Percentiles rank a stretch among this genome's conserved stretches.
phyloP scores from a whole-genome alignment of 2,797 vertebrate species.

The Catostomus latipinnis region DNA sequence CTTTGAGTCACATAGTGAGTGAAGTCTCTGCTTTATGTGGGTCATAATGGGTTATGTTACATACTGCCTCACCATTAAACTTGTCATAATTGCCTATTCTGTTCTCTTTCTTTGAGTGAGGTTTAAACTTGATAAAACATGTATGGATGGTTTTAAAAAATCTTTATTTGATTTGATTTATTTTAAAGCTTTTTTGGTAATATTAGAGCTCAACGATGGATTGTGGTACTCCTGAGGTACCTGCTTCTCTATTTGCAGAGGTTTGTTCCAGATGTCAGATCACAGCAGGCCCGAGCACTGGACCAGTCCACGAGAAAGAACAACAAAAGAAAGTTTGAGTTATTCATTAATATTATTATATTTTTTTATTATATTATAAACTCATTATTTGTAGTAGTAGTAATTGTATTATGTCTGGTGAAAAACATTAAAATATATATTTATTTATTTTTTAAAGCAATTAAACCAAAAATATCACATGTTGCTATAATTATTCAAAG shows the following conservation, averaged over 20 bases:
- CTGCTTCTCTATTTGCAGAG: background rate
- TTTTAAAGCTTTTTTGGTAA: background rate
- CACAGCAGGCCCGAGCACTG: background rate
- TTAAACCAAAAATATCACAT: background rate
- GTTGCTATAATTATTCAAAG: background rate
- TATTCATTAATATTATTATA: background rate
- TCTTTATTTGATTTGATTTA: too few relatives aligned
- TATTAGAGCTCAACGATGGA: background rate
- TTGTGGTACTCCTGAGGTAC: too few relatives aligned
- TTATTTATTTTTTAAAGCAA: background rate
- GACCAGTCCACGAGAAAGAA: background rate
- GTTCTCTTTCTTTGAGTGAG: conserved; percentile 10
- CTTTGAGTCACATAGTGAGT: conserved; percentile 22
- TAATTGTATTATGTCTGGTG: too few relatives aligned
- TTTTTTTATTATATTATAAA: background rate
- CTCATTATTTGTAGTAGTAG: background rate
- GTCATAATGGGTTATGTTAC: conserved; percentile 65
- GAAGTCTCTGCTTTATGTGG: conserved; percentile 43
- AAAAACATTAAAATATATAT: background rate
- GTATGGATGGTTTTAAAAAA: background rate
- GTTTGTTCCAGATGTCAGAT: background rate
- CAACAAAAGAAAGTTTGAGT: background rate
- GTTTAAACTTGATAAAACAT: background rate
- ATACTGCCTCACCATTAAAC: conserved; percentile 75
- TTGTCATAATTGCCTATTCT: conserved; percentile 60